Base-by-base conservation (phyloP, 2,888 invertebrate genomes). In the Amphimallon solstitiale region DNA sequence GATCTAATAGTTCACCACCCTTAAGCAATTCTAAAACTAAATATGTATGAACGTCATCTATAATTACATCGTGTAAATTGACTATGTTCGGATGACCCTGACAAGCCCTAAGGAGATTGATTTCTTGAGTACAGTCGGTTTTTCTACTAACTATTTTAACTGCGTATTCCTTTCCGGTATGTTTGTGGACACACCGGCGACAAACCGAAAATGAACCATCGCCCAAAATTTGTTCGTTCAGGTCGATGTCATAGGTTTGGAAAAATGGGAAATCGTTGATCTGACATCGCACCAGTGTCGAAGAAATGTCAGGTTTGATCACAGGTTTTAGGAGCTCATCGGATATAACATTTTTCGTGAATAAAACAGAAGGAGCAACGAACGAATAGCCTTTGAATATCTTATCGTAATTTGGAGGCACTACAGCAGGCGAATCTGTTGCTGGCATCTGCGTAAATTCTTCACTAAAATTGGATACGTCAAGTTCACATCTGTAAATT, bases 391-490 rank as follows among this genome's bases (percentile, higher is more conserved):
- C 92, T 70, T 94, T 89, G 84, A 97, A 97, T 71, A 96, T 86
- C 79, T 92, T 93, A 77, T 95, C 94, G 78, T 89, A 89, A 77
- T 93, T 90, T 45, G 90, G 89, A 38, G 97, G 97, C 63, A 93
- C 90, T 68, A 93, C 90, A 14, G 95, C 94, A 0, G 97, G 97
- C 3, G 96, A 95, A 83, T 97, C 97, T 0, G 93, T 91, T 5
- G 96, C 92, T 56, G 90, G 88, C 90, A 96, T 93, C 75, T 90
- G 89, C 0, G 98, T 98, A 84, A 98, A 98, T 84, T 98, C 98
- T 71, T 94, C 94, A 46, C 97, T 93, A 83, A 98, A 98, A 86
- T 98, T 97, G 78, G 94, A 94, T 10, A 95, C 95, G 83, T 98
- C 98, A 69, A 95, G 86, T 81, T 96, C 95, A 81, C 92, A 88